Evolutionary conservation across 2,113 vertebrate genomes (phyloP), one percentile per base, ranked within the genome.

Genomic region (Labeo catla): DNA sequence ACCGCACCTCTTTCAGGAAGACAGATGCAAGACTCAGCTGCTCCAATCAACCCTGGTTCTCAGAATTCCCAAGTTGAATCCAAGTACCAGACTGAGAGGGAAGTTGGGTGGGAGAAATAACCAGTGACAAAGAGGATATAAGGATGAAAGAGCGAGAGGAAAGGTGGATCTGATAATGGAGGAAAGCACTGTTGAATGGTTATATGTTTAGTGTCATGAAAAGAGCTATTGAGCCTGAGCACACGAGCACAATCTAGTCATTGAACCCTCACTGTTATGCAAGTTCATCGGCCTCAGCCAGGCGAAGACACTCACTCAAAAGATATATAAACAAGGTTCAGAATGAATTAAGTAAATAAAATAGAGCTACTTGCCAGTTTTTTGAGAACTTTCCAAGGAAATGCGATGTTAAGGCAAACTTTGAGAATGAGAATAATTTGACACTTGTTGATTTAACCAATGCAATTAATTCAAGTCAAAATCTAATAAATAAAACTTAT

Each of bases 1-100:
- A 76, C 87, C 81, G 68, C 85, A 89, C 88, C 88, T 89, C 82
- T 70, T 82, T 86, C 85, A 89, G 88, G 88, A 87, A 89, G 88
- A 89, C 83, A 85, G 82, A 82, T 87, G 85, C 86, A 76, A 63
- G 72, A 80, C 83, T 81, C n/a, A 72, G 28, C 76, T 80, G 54
- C 77, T 85, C 78, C 70, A 82, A 89, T 89, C 88, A 78, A 39
- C 6, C 70, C 23, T n/a, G 21, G 63, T 82, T 85, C 76, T 85
- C 82, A 84, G 85, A 87, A 84, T 28, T 61, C 39, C 34, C 52
- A 66, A 10, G n/a, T 7, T 76, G 77, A 23, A 63, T 86, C 68
- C 70, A 76, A 79, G 85, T 21, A 77, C 54, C 34, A 47, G 47
- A 49, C 34, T n/a, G 8, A 54, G 19, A 77, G 65, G 39, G 85